A percentile compares a stretch with the other conserved stretches of the same genome.
These are phyloP conservation scores for Globia sparganii DNA, from an alignment of 2,888 invertebrate species.

Conservation along the genomic window DNA sequence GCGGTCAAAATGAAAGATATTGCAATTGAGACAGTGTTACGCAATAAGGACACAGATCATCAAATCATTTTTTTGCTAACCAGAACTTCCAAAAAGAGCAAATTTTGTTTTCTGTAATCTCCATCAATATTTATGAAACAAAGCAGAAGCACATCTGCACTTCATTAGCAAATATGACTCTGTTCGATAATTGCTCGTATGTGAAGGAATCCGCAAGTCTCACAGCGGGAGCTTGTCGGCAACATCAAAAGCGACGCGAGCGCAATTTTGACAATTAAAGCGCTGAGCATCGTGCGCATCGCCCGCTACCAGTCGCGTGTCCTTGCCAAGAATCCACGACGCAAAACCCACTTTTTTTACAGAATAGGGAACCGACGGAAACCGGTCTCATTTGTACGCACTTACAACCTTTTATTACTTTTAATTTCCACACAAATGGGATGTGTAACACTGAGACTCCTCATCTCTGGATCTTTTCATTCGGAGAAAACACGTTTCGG, in stretches of 20 bases:
- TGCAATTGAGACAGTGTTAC: not conserved
- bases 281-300: slow-evolving; percentile 85
- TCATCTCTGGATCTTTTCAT: slow-evolving; percentile 25
- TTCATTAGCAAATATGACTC: slow-evolving; percentile 63
- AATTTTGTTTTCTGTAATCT: not conserved
- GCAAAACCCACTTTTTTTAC: slow-evolving; percentile 76
- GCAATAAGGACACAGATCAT: not conserved
- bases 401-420: slow-evolving; percentile 71
- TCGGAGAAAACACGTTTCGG: slow-evolving; percentile 32
- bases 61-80: slow-evolving; percentile 1
- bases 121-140: slow-evolving; percentile 17
- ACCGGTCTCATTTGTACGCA: slow-evolving; percentile 83
- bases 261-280: slow-evolving; percentile 90
- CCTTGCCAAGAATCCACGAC: slow-evolving; percentile 87
- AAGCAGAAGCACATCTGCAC: slow-evolving; percentile 32
- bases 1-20: not conserved
- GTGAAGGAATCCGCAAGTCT: slow-evolving; percentile 55
- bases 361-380: slow-evolving; percentile 72
- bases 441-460: slow-evolving; percentile 41
- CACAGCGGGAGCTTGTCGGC: slow-evolving; percentile 75
- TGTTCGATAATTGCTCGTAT: slow-evolving; percentile 53
- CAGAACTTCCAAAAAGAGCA: slow-evolving; percentile 4
- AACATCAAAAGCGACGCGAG: slow-evolving; percentile 79
- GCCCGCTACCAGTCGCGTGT: slow-evolving; percentile 79
- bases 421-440: slow-evolving; percentile 63